Conservation (phyloP, 2,888 invertebrate species). For the Catocala fraxini region DNA sequence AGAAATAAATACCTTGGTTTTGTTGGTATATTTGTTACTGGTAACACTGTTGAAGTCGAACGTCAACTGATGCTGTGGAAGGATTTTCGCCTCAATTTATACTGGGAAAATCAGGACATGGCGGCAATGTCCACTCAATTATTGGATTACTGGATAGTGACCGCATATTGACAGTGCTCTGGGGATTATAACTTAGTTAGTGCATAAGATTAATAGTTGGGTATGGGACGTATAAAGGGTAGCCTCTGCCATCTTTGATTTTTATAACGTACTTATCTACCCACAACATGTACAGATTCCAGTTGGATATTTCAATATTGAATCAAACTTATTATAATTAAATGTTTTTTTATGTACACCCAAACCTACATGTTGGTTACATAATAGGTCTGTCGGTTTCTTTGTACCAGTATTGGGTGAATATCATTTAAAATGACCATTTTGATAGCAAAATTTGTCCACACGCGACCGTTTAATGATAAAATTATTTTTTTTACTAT, state of each 20-base stretch:
- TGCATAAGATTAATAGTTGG: slow-evolving; percentile 63
- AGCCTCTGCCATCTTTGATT: slow-evolving; percentile 36
- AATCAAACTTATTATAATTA: too few species aligned
- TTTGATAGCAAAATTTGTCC: too few species aligned
- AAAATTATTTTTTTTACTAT: too few species aligned
- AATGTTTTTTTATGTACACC: too few species aligned
- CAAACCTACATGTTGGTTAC: too few species aligned
- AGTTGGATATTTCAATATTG: too few species aligned
- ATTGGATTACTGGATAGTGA: slow-evolving; percentile 80
- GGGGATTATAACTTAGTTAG: slow-evolving; percentile 79
- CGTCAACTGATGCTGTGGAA: slow-evolving; percentile 71
- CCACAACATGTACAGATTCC: too few species aligned
- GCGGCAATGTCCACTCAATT: slow-evolving; percentile 68
- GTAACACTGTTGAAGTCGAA: slow-evolving; percentile 63
- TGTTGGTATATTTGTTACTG: slow-evolving; percentile 52
- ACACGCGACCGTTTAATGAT: too few species aligned
- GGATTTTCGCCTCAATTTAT: slow-evolving; percentile 72
- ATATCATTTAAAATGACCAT: too few species aligned
- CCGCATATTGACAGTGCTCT: slow-evolving; percentile 76
- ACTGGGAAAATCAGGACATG: slow-evolving; percentile 60
- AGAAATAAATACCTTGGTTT: slow-evolving; percentile 51
- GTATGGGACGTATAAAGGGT: slow-evolving; percentile 29
- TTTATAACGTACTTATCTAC: background rate
- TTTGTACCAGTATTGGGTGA: too few species aligned
- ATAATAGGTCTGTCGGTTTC: too few species aligned